phyloP scores from a whole-genome alignment of 2,888 invertebrate genomes.

The Mythimna loreyi region DNA sequence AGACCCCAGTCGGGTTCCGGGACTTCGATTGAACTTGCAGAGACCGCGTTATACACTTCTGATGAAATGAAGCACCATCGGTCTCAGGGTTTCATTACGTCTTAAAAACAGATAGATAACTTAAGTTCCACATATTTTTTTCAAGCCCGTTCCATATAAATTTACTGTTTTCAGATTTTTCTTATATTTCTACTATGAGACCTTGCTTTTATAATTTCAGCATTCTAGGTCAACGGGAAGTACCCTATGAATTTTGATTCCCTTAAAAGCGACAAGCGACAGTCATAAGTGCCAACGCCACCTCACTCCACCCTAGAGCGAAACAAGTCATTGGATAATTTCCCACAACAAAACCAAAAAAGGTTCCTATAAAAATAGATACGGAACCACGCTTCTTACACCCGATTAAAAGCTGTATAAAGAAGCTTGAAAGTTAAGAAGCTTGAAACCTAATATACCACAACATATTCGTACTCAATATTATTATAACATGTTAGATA shows the following conservation, averaged over 20 bases:
- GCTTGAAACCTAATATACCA: conserved; percentile 1
- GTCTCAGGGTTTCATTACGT: background rate
- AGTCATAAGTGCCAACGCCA: too few relatives aligned
- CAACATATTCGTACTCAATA: conserved; percentile 5
- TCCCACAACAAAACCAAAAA: too few relatives aligned
- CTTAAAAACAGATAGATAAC: background rate
- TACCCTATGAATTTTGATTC: too few relatives aligned
- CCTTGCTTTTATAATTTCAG: too few relatives aligned
- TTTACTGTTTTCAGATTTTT: too few relatives aligned
- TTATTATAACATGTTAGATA: conserved; percentile 38
- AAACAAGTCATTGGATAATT: too few relatives aligned
- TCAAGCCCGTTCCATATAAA: background rate
- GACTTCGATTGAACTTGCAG: background rate
- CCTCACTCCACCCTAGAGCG: too few relatives aligned
- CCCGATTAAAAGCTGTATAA: background rate
- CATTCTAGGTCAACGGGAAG: too few relatives aligned
- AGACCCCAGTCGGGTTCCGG: too few relatives aligned
- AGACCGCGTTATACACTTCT: background rate
- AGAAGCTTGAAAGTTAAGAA: conserved; percentile 1
- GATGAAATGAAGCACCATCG: background rate
- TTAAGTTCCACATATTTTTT: background rate
- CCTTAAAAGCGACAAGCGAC: too few relatives aligned
- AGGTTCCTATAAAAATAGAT: background rate
- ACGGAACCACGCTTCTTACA: background rate
- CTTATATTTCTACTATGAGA: too few relatives aligned